These are phyloP conservation scores for Xestia rhomboidea DNA, from an alignment of 2,888 invertebrate genomes.

Conservation along the genomic window DNA sequence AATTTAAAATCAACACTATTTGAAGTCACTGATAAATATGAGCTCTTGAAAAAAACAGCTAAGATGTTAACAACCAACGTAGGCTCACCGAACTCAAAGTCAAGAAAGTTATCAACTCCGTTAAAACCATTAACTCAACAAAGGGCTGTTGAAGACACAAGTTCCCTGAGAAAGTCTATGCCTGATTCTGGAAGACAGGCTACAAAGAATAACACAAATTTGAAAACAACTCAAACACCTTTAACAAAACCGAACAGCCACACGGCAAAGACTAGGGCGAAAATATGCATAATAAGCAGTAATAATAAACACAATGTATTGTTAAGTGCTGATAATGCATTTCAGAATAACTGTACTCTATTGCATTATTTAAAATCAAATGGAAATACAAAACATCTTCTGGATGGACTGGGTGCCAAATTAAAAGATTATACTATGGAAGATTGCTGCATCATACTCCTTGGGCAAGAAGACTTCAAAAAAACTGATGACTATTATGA, in stretches of 20 bases:
- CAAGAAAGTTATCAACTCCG: neutral
- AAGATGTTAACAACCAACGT: neutral
- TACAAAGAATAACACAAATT: neutral
- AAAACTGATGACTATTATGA: too few species aligned
- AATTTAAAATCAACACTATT: neutral
- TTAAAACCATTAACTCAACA: neutral
- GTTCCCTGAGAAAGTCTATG: neutral
- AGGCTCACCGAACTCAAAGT: neutral
- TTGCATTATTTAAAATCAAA: neutral
- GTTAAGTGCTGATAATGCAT: neutral
- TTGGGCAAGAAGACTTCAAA: too few species aligned
- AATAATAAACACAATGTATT: neutral
- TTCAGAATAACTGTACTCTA: neutral
- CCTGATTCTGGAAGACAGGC: neutral
- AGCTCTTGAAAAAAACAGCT: neutral
- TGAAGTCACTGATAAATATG: conserved; percentile 8
- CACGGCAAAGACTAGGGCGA: neutral
- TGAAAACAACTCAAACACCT: neutral
- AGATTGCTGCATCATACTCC: too few species aligned
- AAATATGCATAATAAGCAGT: conserved; percentile 1
- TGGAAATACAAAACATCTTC: too few species aligned
- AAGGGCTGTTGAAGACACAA: neutral
- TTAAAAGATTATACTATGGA: too few species aligned
- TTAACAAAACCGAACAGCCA: neutral
- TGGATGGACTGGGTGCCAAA: too few species aligned